Evolutionary conservation across 2,797 vertebrate genomes (phyloP).

Genomic region (Hapalemur alaotrensis): DNA sequence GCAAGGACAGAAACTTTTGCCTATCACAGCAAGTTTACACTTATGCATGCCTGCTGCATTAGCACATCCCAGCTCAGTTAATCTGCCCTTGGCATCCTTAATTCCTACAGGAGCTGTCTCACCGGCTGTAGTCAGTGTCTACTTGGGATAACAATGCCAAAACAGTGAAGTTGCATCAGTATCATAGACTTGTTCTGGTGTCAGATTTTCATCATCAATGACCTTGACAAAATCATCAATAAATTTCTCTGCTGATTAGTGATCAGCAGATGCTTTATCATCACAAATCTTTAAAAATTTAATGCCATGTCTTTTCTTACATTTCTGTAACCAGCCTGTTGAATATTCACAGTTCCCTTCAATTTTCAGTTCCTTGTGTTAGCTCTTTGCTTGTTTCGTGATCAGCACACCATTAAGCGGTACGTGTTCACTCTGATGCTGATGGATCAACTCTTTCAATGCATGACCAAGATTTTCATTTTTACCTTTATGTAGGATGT

Average conservation of each 20-base stretch:
- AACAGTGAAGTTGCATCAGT: not conserved
- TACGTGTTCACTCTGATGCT: not conserved
- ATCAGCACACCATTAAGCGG: not conserved
- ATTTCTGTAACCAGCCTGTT: not conserved
- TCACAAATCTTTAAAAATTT: not conserved
- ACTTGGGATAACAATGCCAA: not conserved
- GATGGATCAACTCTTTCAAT: not conserved
- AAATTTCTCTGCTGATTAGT: not conserved
- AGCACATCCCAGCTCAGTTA: not conserved
- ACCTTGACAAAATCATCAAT: not conserved
- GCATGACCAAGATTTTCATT: not conserved
- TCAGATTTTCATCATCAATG: not conserved
- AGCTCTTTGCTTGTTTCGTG: not conserved
- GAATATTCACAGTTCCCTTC: not conserved
- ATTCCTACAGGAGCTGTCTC: not conserved
- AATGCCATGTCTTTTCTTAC: not conserved
- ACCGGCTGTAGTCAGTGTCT: not conserved
- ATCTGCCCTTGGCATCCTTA: not conserved
- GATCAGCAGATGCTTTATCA: not conserved
- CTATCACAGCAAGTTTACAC: not conserved
- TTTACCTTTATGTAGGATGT: not conserved
- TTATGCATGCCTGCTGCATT: not conserved
- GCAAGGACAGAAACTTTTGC: not conserved
- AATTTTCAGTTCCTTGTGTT: not conserved
- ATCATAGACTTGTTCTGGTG: not conserved